These are phyloP conservation scores for Chloropsis hardwickii DNA, from an alignment of 2,113 vertebrate species.

Conservation along the genomic window DNA sequence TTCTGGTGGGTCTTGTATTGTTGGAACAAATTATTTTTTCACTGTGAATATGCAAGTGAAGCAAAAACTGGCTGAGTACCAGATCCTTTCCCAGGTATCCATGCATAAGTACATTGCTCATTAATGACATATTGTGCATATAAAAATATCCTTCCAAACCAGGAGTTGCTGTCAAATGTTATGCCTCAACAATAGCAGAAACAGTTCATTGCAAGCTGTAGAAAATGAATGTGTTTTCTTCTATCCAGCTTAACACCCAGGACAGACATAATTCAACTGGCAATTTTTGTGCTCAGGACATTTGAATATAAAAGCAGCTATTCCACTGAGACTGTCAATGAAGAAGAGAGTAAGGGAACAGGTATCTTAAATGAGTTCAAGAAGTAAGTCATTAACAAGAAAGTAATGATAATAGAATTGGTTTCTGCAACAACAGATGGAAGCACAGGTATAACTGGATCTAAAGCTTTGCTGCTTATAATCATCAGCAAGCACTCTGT, in stretches of 20 bases:
- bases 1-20: neutral
- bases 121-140: neutral
- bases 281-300: neutral
- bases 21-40: neutral
- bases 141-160: neutral
- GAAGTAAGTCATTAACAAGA: conserved; percentile 23
- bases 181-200: neutral
- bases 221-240: neutral
- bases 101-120: neutral
- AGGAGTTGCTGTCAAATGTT: neutral
- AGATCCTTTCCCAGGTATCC: neutral
- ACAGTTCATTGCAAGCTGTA: neutral
- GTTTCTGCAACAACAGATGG: conserved; percentile 46
- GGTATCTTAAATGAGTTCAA: conserved; percentile 23
- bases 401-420: conserved; percentile 1
- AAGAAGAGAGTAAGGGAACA: neutral
- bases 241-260: neutral
- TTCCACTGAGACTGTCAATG: neutral
- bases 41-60: neutral
- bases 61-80: neutral
- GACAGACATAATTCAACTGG: neutral
- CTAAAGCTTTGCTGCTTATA: conserved; percentile 24
- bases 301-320: conserved; percentile 23
- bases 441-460: conserved; percentile 20
- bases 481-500: neutral